Evolutionary conservation across 2,113 vertebrate species (phyloP).

Genomic region (Aramus guarauna): DNA sequence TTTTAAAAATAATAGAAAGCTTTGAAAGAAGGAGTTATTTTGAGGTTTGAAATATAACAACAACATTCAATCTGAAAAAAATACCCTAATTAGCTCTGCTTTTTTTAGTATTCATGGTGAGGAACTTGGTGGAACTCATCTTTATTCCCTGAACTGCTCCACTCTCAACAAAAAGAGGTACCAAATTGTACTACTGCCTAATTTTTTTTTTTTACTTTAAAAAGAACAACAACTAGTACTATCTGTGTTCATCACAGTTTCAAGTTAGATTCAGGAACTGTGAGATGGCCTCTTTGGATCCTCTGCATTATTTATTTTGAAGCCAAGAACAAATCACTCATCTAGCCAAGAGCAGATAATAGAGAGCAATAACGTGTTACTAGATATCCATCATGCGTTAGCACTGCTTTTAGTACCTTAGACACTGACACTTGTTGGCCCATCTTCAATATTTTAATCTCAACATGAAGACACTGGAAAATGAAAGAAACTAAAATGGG

Average conservation of each 20-base stretch:
- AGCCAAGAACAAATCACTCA: slow-evolving; percentile 62
- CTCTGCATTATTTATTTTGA: slow-evolving; percentile 40
- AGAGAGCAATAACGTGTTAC: slow-evolving; percentile 16
- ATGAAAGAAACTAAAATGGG: neutral
- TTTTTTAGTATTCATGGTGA: neutral
- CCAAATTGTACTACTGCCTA: neutral
- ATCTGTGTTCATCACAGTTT: slow-evolving; percentile 54
- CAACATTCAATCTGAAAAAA: neutral
- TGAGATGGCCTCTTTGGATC: slow-evolving; percentile 34
- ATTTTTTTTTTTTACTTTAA: slow-evolving; percentile 35
- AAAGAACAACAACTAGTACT: slow-evolving; percentile 45
- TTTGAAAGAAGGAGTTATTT: neutral
- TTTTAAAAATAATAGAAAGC: neutral
- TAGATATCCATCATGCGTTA: slow-evolving; percentile 32
- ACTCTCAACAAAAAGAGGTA: neutral
- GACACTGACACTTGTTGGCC: slow-evolving; percentile 21
- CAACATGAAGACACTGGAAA: neutral
- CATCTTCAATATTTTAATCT: slow-evolving; percentile 25
- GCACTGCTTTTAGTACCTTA: slow-evolving; percentile 26
- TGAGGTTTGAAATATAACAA: neutral
- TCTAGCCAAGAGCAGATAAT: slow-evolving; percentile 37
- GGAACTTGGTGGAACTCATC: neutral
- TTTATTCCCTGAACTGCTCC: neutral
- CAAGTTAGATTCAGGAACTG: slow-evolving; percentile 19
- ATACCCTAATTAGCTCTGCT: neutral